Conservation (phyloP, 2,888 invertebrate genomes). For the Coenonympha arcania region DNA sequence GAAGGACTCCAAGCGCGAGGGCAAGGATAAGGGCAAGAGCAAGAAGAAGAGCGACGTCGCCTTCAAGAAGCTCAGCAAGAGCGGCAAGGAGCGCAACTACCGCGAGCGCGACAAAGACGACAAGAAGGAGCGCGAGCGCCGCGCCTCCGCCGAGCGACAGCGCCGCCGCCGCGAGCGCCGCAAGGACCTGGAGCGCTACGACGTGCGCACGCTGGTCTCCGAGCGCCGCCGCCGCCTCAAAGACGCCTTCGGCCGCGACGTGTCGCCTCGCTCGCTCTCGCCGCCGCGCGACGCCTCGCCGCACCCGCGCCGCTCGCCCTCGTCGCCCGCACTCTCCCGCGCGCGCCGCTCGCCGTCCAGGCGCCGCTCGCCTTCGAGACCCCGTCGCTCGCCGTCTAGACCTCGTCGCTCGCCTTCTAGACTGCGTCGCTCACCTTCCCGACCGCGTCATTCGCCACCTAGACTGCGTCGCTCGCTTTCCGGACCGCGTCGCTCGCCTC, state of each 20-base stretch:
- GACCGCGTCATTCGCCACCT: slow-evolving; percentile 24
- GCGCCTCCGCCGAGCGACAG: slow-evolving; percentile 45
- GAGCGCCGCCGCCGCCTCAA: slow-evolving; percentile 78
- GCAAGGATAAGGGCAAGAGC: slow-evolving; percentile 53
- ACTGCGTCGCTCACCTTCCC: slow-evolving; percentile 19
- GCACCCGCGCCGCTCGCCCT: slow-evolving; percentile 24
- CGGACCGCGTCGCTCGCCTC: slow-evolving; percentile 30
- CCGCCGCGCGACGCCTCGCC: slow-evolving; percentile 28
- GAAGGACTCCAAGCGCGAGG: slow-evolving; percentile 67
- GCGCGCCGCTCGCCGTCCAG: slow-evolving; percentile 24
- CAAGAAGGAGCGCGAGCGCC: slow-evolving; percentile 47
- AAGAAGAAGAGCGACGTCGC: slow-evolving; percentile 73
- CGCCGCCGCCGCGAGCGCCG: slow-evolving; percentile 74
- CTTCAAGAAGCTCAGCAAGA: slow-evolving; percentile 88
- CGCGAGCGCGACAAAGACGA: slow-evolving; percentile 74
- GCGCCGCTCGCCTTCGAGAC: slow-evolving; percentile 31
- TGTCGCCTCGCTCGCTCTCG: slow-evolving; percentile 55
- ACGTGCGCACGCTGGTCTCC: slow-evolving; percentile 84
- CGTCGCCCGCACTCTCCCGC: slow-evolving; percentile 24
- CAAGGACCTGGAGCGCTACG: slow-evolving; percentile 86
- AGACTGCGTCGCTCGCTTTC: slow-evolving; percentile 21
- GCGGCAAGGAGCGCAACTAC: slow-evolving; percentile 84
- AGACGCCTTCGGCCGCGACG: slow-evolving; percentile 86
- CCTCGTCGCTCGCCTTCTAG: slow-evolving; percentile 21
- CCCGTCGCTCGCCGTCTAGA: slow-evolving; percentile 22